Base-by-base conservation (phyloP, 2,113 vertebrate species). In the Hippocampus mohnikei region DNA sequence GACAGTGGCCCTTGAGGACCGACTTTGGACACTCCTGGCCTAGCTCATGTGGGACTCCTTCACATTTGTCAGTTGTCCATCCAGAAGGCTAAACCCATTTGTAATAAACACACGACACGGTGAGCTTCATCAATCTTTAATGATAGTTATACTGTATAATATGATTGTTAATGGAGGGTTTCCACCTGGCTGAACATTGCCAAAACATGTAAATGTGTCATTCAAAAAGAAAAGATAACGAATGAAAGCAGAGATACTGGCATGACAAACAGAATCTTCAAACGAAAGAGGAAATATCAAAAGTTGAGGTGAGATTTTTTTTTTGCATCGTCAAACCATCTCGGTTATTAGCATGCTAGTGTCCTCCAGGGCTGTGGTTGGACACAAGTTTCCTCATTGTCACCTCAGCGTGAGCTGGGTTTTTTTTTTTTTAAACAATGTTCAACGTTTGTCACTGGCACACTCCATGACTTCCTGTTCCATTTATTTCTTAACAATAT, bases 121-220 rank as follows among this genome's bases (percentile, higher is more conserved):
- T 42, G n/a, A n/a, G 23, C 23, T 65, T 46, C 63, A 65, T 27
- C 63, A 25, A 44, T 46, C n/a, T 65, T 65, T 65, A 65, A 46
- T 65, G n/a, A 65, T 25, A 60, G 33, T n/a, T 10, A 20, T 20
- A 7, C 42, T n/a, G 16, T 29, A 20, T 33, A 29, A 8, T 42
- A 20, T 62, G 33, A 63, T 21, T 13, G 37, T 63, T n/a, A 5
- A 25, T 65, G 62, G 40, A 65, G 21, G 23, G 46, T 65, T 46
- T 65, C 27, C 62, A 44, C n/a, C 62, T 41, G 21, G 33, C 10
- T 33, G 16, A 60, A 60, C 27, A 60, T 60, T 29, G 27, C 15
- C 61, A n/a, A 41, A 21, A 63, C 10, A 13, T 8, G 37, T 11
- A 21, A 8, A 37, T 20, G 60, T 42, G 40, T 46, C 23, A n/a